Conservation (phyloP, 2,797 vertebrate genomes). For the Sebastes dallii region DNA sequence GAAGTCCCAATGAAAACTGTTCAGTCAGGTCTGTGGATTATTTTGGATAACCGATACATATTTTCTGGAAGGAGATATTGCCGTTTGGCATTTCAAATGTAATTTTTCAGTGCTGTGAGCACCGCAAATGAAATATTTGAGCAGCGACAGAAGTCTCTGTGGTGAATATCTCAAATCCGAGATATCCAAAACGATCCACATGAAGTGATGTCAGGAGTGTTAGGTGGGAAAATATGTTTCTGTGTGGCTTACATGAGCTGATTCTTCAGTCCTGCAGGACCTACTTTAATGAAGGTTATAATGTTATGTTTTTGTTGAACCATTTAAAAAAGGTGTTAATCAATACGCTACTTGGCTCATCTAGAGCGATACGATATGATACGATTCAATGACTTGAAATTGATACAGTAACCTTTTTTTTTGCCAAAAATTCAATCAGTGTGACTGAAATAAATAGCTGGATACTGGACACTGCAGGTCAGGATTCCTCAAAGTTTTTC, state of each 20-base stretch:
- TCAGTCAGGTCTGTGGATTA: slow-evolving; percentile 18
- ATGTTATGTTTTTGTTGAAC: background rate
- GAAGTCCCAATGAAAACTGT: slow-evolving; percentile 20
- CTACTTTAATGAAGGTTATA: background rate
- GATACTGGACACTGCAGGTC: no score
- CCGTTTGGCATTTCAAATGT: background rate
- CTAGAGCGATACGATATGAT: no score
- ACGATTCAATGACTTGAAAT: no score
- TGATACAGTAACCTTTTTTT: no score
- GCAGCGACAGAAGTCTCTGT: background rate
- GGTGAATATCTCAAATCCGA: background rate
- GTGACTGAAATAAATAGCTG: no score
- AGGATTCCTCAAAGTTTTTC: no score
- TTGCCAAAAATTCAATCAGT: no score
- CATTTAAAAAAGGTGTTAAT: background rate
- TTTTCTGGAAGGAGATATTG: slow-evolving; percentile 8
- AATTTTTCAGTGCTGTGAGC: background rate
- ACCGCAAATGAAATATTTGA: background rate
- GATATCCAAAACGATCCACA: background rate
- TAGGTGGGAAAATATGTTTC: background rate
- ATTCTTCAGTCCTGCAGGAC: background rate
- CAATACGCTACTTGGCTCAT: background rate
- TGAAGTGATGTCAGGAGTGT: background rate
- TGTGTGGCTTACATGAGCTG: background rate
- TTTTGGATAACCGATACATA: slow-evolving; percentile 14